These are phyloP conservation scores for Synanthedon andrenaeformis DNA, from an alignment of 2,888 invertebrate species.

Conservation along the genomic window DNA sequence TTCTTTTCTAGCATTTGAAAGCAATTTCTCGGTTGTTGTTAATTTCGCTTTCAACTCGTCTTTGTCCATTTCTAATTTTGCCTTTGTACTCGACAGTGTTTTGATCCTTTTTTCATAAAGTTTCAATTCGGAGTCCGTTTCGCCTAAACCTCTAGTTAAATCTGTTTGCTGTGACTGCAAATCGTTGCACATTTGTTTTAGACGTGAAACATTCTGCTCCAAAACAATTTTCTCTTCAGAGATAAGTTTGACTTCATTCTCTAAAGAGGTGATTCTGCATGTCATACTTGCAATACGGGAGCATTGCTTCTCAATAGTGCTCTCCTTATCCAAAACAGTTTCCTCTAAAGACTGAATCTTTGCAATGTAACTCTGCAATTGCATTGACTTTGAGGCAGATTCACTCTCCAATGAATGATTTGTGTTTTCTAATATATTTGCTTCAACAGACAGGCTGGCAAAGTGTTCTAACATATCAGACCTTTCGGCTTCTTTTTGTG, in stretches of 20 bases:
- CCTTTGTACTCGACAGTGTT: conserved; percentile 64
- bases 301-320: conserved; percentile 46
- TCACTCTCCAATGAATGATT: conserved; percentile 84
- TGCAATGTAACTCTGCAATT: conserved; percentile 58
- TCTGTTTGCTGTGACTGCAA: conserved; percentile 36
- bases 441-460: conserved; percentile 81
- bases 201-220: conserved; percentile 50
- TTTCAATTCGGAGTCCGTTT: conserved; percentile 51
- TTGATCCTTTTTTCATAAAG: conserved; percentile 60
- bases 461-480: conserved; percentile 85
- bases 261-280: conserved; percentile 46
- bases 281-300: conserved; percentile 44
- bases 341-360: conserved; percentile 74
- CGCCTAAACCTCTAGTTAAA: conserved; percentile 25
- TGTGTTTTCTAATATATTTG: conserved; percentile 80
- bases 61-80: conserved; percentile 75
- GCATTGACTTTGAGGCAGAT: conserved; percentile 75
- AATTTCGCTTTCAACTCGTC: conserved; percentile 70
- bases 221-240: conserved; percentile 52
- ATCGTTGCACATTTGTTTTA: conserved; percentile 57
- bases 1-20: conserved; percentile 77
- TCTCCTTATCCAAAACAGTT: conserved; percentile 64
- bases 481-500: conserved; percentile 81
- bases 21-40: conserved; percentile 70
- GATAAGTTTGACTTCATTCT: conserved; percentile 56